phyloP scores from a whole-genome alignment of 1,140 invertebrate genomes.

The Drosophila kepulauana region DNA sequence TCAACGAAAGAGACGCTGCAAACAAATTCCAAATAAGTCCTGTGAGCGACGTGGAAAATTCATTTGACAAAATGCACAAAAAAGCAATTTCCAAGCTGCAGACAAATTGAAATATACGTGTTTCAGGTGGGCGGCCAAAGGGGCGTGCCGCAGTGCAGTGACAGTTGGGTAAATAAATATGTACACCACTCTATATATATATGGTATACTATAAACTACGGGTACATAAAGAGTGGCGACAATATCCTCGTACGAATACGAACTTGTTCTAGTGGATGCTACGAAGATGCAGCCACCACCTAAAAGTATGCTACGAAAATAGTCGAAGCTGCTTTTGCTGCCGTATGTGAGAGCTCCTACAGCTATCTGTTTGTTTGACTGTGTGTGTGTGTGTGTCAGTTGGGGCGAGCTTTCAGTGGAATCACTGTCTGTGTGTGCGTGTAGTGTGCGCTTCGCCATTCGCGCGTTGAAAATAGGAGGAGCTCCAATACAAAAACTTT shows the following conservation, averaged over 20 bases:
- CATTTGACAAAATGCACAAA: constrained; percentile 84
- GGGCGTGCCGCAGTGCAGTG: constrained; percentile 64
- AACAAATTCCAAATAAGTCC: constrained; percentile 83
- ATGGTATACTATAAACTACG: constrained; percentile 4
- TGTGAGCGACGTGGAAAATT: constrained; percentile 81
- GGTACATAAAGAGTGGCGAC: constrained; percentile 48
- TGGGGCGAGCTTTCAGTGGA: constrained; percentile 40
- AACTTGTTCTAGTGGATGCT: constrained; percentile 21
- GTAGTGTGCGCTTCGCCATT: constrained; percentile 72
- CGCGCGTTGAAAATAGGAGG: constrained; percentile 81
- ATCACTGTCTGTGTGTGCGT: constrained; percentile 27
- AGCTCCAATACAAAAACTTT: constrained; percentile 72
- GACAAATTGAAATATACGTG: constrained; percentile 77
- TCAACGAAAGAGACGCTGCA: constrained; percentile 75
- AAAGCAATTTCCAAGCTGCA: constrained; percentile 81
- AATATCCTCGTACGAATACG: constrained; percentile 21
- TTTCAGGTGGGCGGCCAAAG: constrained; percentile 10
- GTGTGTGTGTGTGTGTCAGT: constrained; percentile 38
- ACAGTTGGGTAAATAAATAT: constrained; percentile 79
- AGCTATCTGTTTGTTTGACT: neutral
- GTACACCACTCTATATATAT: constrained; percentile 6
- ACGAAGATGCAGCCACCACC: constrained; percentile 79
- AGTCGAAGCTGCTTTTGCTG: constrained; percentile 66
- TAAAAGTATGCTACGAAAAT: constrained; percentile 83
- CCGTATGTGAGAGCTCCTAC: constrained; percentile 70